phyloP scores from a whole-genome alignment of 2,888 invertebrate species.

The Ormyrus rosae region DNA sequence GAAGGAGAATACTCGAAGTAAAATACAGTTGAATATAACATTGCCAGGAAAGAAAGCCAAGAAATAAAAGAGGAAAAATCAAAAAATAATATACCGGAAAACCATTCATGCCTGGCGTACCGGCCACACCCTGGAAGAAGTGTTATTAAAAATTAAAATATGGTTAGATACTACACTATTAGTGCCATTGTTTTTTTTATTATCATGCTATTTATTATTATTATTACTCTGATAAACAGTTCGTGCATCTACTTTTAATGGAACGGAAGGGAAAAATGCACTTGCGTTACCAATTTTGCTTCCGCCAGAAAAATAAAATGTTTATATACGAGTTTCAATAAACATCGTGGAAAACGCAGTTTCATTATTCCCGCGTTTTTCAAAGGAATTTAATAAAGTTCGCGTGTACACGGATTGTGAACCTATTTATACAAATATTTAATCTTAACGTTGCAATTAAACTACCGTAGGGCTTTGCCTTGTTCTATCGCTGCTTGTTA shows the following conservation, averaged over 20 bases:
- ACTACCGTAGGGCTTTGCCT: not conserved
- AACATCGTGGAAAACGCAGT: no score
- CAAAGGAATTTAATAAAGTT: no score
- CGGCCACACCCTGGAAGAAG: conserved; percentile 85
- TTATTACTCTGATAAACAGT: not conserved
- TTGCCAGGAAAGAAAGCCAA: conserved; percentile 47
- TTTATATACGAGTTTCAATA: no score
- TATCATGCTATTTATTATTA: not conserved
- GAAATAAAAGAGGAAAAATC: conserved; percentile 71
- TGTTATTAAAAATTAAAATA: conserved; percentile 72
- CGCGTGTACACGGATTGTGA: no score
- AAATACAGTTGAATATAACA: not conserved
- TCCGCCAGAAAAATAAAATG: no score
- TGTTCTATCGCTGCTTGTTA: not conserved
- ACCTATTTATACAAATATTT: not conserved
- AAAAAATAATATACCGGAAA: conserved; percentile 87
- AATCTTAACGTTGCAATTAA: not conserved
- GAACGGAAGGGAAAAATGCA: no score
- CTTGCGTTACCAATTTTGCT: no score
- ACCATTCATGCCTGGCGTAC: conserved; percentile 91
- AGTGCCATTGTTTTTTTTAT: conserved; percentile 17
- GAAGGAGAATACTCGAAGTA: not conserved
- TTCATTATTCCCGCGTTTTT: no score
- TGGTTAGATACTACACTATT: conserved; percentile 51
- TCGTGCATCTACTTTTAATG: not conserved